phyloP scores from a whole-genome alignment of 2,888 invertebrate species.

The Myathropa florea region DNA sequence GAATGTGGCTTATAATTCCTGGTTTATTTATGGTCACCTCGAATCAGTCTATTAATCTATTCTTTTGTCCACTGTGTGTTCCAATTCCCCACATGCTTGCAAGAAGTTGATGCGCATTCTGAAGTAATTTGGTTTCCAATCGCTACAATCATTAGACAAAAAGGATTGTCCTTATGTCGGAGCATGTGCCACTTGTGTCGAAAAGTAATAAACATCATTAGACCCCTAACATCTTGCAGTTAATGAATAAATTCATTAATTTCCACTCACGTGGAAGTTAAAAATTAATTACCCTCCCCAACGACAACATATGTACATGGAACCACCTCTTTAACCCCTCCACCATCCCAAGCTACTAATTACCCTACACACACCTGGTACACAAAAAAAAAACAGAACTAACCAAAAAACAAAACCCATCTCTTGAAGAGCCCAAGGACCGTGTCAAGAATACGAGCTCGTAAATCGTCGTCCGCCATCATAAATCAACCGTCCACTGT shows the following conservation, averaged over 20 bases:
- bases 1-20: too few species aligned
- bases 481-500: conserved; percentile 70
- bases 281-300: conserved; percentile 42
- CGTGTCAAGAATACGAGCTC: conserved; percentile 48
- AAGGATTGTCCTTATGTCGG: neutral
- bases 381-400: neutral
- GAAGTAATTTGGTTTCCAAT: neutral
- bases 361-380: conserved; percentile 58
- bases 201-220: neutral
- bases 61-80: too few species aligned
- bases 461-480: conserved; percentile 63
- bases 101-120: neutral
- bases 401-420: conserved; percentile 36
- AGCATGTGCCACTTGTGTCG: neutral
- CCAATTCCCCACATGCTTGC: too few species aligned
- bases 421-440: conserved; percentile 12
- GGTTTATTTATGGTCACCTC: too few species aligned
- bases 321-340: conserved; percentile 15
- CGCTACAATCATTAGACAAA: neutral
- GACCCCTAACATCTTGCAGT: neutral
- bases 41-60: too few species aligned
- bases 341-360: conserved; percentile 17
- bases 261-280: neutral
- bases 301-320: conserved; percentile 31
- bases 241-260: conserved; percentile 23